Conservation (phyloP, 2,113 vertebrate genomes). For the Stegastes partitus region DNA sequence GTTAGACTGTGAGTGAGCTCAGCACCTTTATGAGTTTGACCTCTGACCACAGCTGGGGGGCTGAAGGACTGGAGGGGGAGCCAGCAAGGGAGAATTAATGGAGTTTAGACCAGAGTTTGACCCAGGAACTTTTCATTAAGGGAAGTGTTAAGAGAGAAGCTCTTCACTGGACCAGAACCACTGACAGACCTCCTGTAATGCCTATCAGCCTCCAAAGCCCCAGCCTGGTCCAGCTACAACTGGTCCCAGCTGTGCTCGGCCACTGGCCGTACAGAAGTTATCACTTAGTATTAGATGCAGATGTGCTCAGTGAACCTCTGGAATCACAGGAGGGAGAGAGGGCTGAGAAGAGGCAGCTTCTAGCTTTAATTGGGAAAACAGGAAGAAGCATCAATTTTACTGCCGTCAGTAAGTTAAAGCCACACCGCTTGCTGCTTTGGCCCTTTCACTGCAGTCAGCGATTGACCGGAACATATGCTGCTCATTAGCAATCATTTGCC, state of each 20-base stretch:
- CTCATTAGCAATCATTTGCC: constrained; percentile 86
- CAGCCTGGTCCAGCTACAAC: constrained; percentile 50
- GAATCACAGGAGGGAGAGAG: constrained; percentile 71
- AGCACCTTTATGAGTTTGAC: constrained; percentile 72
- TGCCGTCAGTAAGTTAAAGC: constrained; percentile 96
- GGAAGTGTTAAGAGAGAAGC: constrained; percentile 69
- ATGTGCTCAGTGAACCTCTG: constrained; percentile 87
- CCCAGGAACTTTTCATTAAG: constrained; percentile 69
- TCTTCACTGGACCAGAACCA: constrained; percentile 66
- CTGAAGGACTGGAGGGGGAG: constrained; percentile 41
- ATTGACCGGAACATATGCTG: constrained; percentile 91
- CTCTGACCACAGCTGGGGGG: constrained; percentile 51
- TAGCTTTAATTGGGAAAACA: constrained; percentile 95
- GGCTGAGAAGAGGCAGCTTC: constrained; percentile 81
- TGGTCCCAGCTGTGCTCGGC: constrained; percentile 52
- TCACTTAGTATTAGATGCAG: constrained; percentile 91
- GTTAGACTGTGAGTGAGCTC: constrained; percentile 62
- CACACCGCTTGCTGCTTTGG: constrained; percentile 86
- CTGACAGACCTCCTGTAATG: constrained; percentile 51
- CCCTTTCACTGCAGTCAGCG: constrained; percentile 67
- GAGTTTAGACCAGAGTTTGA: constrained; percentile 61
- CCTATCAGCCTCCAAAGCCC: constrained; percentile 35
- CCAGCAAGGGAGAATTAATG: constrained; percentile 35
- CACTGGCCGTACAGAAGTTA: constrained; percentile 82
- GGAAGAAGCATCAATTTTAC: constrained; percentile 99